phyloP scores from a whole-genome alignment of 2,113 vertebrate species.

The Mastomys coucha region DNA sequence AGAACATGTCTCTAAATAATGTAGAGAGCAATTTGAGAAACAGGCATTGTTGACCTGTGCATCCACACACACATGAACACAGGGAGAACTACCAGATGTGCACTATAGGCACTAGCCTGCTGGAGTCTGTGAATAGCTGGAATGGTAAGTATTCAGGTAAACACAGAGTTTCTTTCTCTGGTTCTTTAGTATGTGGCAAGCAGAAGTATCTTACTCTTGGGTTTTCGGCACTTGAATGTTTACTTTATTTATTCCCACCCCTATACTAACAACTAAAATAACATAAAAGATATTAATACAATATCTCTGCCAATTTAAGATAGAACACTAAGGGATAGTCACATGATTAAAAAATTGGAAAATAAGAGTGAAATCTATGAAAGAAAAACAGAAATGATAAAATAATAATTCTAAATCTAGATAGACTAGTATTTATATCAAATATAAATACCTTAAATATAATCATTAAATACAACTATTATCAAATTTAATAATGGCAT shows the following conservation, averaged over 20 bases:
- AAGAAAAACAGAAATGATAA: background rate
- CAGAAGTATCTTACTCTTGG: background rate
- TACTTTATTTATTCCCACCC: constrained; percentile 5
- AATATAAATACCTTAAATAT: constrained; percentile 26
- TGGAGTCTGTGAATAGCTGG: background rate
- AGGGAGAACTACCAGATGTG: background rate
- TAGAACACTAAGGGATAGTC: constrained; percentile 4
- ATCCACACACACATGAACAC: background rate
- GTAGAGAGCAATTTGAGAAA: background rate
- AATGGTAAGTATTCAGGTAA: background rate
- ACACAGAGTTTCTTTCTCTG: background rate
- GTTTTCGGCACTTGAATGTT: background rate
- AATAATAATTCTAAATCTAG: constrained; percentile 12
- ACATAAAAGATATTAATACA: background rate
- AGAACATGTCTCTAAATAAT: background rate
- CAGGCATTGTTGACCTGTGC: background rate
- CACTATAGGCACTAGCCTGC: background rate
- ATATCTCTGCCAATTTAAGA: background rate
- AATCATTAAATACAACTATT: background rate
- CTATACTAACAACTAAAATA: constrained; percentile 4
- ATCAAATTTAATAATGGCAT: background rate
- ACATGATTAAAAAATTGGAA: background rate
- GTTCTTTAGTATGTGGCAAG: background rate
- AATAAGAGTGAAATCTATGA: background rate
- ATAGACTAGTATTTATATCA: constrained; percentile 9